Evolutionary conservation across 1,140 invertebrate genomes (phyloP).

Genomic region (Diorhabda sublineata): DNA sequence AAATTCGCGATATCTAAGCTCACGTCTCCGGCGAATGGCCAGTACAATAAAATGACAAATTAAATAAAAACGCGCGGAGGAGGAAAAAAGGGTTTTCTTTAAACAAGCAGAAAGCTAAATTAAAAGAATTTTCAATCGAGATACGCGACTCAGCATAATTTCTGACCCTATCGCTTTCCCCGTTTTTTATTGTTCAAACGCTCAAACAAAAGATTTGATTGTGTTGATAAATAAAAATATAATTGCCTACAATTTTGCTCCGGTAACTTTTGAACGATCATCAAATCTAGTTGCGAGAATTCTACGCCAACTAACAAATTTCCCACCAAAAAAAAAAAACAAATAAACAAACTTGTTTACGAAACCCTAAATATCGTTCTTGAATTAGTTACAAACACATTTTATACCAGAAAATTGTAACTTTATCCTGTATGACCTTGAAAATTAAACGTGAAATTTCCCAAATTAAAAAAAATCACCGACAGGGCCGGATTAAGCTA

Average conservation of each 20-base stretch:
- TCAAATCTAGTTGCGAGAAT: slow-evolving; percentile 1
- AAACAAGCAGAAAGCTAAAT: slow-evolving; percentile 24
- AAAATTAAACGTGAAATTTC: too few relatives aligned
- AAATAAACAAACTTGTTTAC: neutral
- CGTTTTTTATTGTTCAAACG: slow-evolving; percentile 13
- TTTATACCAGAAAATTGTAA: too few relatives aligned
- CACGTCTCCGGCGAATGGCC: slow-evolving; percentile 35
- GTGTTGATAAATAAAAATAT: slow-evolving; percentile 23
- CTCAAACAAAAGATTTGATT: slow-evolving; percentile 19
- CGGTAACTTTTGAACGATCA: neutral
- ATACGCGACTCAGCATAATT: slow-evolving; percentile 20
- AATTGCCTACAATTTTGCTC: slow-evolving; percentile 7
- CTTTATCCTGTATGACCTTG: too few relatives aligned
- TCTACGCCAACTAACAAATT: neutral
- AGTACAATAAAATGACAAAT: slow-evolving; percentile 43
- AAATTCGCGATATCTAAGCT: slow-evolving; percentile 39
- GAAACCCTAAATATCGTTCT: too few relatives aligned
- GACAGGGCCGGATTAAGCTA: too few relatives aligned
- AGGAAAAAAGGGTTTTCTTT: slow-evolving; percentile 38
- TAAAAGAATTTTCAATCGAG: slow-evolving; percentile 24
- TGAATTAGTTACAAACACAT: too few relatives aligned
- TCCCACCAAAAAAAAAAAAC: neutral
- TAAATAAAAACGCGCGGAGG: slow-evolving; percentile 34
- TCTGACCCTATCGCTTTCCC: slow-evolving; percentile 19
- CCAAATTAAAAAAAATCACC: too few relatives aligned